Evolutionary conservation across 2,888 invertebrate species (phyloP), one percentile per base, ranked within the genome.

Genomic region (Omphaloscelis lunosa): DNA sequence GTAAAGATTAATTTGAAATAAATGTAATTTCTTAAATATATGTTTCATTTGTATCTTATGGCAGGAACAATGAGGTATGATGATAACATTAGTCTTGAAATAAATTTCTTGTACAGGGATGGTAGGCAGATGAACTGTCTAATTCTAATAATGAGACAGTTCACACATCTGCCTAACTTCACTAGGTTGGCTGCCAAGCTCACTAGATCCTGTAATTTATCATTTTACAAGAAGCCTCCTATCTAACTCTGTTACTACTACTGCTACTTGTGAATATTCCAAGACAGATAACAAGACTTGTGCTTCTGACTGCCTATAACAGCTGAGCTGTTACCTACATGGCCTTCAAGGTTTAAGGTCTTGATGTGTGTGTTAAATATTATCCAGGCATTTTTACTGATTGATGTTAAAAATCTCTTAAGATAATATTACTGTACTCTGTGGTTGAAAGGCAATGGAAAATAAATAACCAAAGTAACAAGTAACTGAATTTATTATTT

Each of bases 1-100:
- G 99, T 92, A 98, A 98, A 95, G 99, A 99, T 98, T 99, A 98
- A 97, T 79, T 77, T 82, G 82, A 79, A 89, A 82, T 89, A 89
- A 90, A 88, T 83, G 85, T 84, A 86, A 86, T 88, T 82, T 90
- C 70, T 83, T 85, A 84, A 76, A 34, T 58, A 79, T 80, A 34
- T 70, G 27, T 82, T 86, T 82, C 61, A 23, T 79, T 86, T 82
- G 68, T 48, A 75, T 39, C 17, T 11, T 15, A n/a, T 6, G 17
- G 8, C n/a, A 41, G 12, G 5, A 56, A 23, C 12, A 12, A 59
- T 59, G 27, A 74, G 27, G 0, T 48, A 17, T 34, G 3, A 51
- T 20, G n/a, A 8, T 45, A 62, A 41, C 23, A 51, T 27, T 17
- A 34, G 59, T 59, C 29, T 29, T 27, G 8, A 12, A 39, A 61